These are phyloP conservation scores for Bombus vancouverensis DNA, from an alignment of 1,140 invertebrate genomes.

Conservation along the genomic window DNA sequence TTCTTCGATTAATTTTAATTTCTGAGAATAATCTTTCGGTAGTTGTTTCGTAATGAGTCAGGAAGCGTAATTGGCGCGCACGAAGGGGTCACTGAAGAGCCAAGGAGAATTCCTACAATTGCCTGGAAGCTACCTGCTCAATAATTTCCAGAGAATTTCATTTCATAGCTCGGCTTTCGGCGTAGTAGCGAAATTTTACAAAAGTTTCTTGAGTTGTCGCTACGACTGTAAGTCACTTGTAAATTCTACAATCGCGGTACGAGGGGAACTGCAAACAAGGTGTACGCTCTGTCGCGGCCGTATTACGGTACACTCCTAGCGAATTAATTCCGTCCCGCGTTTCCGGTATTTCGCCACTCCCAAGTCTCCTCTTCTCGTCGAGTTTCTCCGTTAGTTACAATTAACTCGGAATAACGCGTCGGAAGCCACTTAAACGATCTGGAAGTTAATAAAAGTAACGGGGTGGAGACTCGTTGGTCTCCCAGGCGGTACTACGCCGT, in stretches of 20 bases:
- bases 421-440: conserved; percentile 8
- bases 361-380: background rate
- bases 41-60: too few species aligned
- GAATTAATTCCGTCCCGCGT: conserved; percentile 22
- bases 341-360: background rate
- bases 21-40: background rate
- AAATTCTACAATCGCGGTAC: conserved; percentile 15
- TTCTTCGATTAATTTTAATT: background rate
- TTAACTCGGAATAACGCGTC: conserved; percentile 21
- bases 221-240: background rate
- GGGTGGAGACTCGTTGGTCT: too few species aligned
- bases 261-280: conserved; percentile 17
- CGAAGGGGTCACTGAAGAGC: background rate
- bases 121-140: background rate
- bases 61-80: background rate
- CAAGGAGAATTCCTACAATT: background rate
- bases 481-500: too few species aligned
- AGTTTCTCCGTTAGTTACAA: conserved; percentile 23
- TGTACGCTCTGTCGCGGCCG: conserved; percentile 10
- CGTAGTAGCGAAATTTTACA: background rate
- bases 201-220: conserved; percentile 7
- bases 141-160: conserved; percentile 34
- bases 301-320: background rate
- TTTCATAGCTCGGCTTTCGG: background rate
- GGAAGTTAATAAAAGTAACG: conserved; percentile 35